Evolutionary conservation across 2,113 vertebrate genomes (phyloP), one percentile per base, ranked within the genome.

Genomic region (Anseranas semipalmata): DNA sequence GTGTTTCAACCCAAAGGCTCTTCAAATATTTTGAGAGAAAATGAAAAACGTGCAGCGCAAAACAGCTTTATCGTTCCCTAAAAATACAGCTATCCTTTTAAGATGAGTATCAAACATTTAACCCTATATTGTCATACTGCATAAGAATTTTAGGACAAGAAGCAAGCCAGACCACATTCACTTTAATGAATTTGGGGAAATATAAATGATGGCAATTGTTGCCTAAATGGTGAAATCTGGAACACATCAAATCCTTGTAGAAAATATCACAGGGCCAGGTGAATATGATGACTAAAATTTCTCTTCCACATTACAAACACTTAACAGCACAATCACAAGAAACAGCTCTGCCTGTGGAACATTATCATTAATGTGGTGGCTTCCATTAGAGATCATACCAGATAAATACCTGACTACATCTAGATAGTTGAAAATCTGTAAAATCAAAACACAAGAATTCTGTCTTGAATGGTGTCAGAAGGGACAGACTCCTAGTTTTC

Each of bases 301-400:
- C 32, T 68, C 32, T 76, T 80, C 50, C 28, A 37, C 20, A 9
- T 84, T 62, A 73, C 24, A 94, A 67, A 12, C 5, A 22, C 43
- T 12, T 8, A 70, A 20, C 28, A 84, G 33, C 4, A 71, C 24
- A 60, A 4, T 15, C 30, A 41, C 28, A 85, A 48, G 20, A 63
- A 84, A 60, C 21, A 87, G 33, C 30, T 77, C 46, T 65, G 37
- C 20, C 43, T 75, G 46, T 4, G 71, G 56, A 82, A 35, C 16
- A n/a, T 0, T n/a, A 37, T 17, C 46, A 50, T 33, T 37, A 45
- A 15, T 30, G 28, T 2, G 3, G 0, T 46, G 4, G 27, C 28
- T 58, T 55, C 87, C 84, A 60, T 68, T 43, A 65, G 25, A 77
- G 9, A 27, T 56, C 16, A 25, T 12, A 30, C 10, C n/a, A 81